Conservation (phyloP, 2,113 vertebrate species). For the Pelmatolapia mariae region DNA sequence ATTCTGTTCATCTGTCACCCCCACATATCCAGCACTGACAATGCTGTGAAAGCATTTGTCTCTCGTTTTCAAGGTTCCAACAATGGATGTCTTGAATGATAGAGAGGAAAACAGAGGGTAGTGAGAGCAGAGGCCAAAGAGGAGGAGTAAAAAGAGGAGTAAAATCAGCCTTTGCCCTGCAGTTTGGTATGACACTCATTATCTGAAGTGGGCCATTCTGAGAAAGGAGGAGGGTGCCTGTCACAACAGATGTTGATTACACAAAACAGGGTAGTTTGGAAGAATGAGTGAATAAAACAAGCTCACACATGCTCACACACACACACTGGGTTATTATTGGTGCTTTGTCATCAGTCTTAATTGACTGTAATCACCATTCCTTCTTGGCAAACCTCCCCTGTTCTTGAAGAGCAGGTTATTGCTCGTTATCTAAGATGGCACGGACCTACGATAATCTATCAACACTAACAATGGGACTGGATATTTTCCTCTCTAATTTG, state of each 20-base stretch:
- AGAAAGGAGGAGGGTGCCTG: constrained; percentile 62
- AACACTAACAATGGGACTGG: constrained; percentile 35
- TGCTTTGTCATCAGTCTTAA: constrained; percentile 65
- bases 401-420: constrained; percentile 65
- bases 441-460: constrained; percentile 48
- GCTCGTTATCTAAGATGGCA: constrained; percentile 65
- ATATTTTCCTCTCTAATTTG: constrained; percentile 21
- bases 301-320: not conserved
- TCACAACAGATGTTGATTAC: constrained; percentile 71
- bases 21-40: constrained; percentile 1
- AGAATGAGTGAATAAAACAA: constrained; percentile 57
- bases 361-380: constrained; percentile 65
- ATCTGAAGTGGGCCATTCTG: constrained; percentile 72
- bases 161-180: constrained; percentile 67
- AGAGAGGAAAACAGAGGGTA: constrained; percentile 34
- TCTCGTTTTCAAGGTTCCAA: constrained; percentile 35
- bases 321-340: constrained; percentile 45
- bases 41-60: constrained; percentile 7
- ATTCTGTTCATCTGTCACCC: not conserved
- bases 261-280: constrained; percentile 67
- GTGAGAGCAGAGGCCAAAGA: constrained; percentile 51
- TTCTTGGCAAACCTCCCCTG: constrained; percentile 59
- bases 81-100: constrained; percentile 44
- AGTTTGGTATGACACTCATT: constrained; percentile 73
- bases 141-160: constrained; percentile 52